A percentile compares a stretch with the other conserved stretches of the same genome.
Conservation (phyloP, 2,113 vertebrate genomes). For the Paratilapia polleni region DNA sequence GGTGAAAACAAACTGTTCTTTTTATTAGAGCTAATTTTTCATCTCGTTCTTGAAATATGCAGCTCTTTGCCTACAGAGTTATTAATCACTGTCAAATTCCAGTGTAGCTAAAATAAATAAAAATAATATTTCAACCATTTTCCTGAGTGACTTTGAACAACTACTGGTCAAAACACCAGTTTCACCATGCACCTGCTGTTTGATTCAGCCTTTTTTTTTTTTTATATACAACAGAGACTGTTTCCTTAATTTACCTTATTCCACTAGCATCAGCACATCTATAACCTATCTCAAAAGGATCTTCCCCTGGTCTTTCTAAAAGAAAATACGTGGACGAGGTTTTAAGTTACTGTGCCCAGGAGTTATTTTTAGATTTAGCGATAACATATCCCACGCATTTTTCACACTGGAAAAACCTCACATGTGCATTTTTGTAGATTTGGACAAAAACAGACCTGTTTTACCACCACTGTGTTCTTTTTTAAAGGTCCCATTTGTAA, state of each 20-base stretch:
- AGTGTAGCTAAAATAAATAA: neutral
- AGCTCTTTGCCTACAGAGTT: neutral
- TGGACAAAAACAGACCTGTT: neutral
- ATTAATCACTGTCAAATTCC: neutral
- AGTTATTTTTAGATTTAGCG: too few relatives aligned
- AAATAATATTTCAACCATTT: neutral
- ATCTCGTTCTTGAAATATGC: neutral
- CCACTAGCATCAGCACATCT: neutral
- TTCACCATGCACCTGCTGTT: neutral
- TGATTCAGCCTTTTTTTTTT: neutral
- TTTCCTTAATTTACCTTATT: neutral
- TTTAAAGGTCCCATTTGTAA: neutral
- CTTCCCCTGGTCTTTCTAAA: neutral
- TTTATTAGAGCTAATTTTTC: neutral
- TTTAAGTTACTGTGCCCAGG: fast-evolving
- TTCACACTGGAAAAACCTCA: neutral
- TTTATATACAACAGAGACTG: neutral
- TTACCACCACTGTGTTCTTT: neutral
- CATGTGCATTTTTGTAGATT: neutral
- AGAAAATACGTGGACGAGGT: neutral
- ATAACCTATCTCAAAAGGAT: neutral
- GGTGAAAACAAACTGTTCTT: neutral
- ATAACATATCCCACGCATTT: neutral
- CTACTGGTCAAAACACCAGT: neutral
- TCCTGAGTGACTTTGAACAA: neutral